Evolutionary conservation across 2,888 invertebrate species (phyloP).

Genomic region (Mythimna vitellina): DNA sequence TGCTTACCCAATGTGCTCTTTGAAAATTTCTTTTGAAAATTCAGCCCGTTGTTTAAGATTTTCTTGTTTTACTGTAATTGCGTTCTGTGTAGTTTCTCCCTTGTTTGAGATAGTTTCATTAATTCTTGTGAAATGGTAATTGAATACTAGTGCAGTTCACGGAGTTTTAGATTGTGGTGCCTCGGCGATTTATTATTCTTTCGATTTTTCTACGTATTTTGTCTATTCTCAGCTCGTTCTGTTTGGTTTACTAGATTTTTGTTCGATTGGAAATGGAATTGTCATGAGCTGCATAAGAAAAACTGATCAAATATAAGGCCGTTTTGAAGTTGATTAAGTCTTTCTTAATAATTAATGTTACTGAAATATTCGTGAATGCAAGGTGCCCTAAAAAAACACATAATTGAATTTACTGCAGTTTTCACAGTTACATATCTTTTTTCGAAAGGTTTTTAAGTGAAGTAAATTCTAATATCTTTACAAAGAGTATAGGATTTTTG

Average conservation of each 20-base stretch:
- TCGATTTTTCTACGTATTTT: background rate
- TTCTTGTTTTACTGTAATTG: constrained; percentile 50
- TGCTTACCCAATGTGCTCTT: constrained; percentile 38
- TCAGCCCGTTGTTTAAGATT: constrained; percentile 44
- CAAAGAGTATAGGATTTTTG: too few relatives aligned
- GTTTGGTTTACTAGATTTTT: background rate
- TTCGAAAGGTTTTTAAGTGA: too few relatives aligned
- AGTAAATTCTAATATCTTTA: too few relatives aligned
- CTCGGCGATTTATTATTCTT: constrained; percentile 3
- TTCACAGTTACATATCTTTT: too few relatives aligned
- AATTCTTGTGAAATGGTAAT: constrained; percentile 49
- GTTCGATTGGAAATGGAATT: background rate
- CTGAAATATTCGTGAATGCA: too few relatives aligned
- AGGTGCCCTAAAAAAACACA: too few relatives aligned
- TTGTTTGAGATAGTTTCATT: constrained; percentile 51
- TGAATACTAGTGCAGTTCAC: constrained; percentile 36
- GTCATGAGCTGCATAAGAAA: background rate
- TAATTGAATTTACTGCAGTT: too few relatives aligned
- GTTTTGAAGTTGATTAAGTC: too few relatives aligned
- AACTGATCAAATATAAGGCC: background rate
- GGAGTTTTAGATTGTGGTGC: constrained; percentile 27
- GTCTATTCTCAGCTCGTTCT: background rate
- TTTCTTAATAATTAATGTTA: too few relatives aligned
- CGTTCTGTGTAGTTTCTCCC: constrained; percentile 28
- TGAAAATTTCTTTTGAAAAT: constrained; percentile 44